Evolutionary conservation across 1,140 invertebrate species (phyloP), one percentile per base, ranked within the genome.

Genomic region (Achroia grisella): DNA sequence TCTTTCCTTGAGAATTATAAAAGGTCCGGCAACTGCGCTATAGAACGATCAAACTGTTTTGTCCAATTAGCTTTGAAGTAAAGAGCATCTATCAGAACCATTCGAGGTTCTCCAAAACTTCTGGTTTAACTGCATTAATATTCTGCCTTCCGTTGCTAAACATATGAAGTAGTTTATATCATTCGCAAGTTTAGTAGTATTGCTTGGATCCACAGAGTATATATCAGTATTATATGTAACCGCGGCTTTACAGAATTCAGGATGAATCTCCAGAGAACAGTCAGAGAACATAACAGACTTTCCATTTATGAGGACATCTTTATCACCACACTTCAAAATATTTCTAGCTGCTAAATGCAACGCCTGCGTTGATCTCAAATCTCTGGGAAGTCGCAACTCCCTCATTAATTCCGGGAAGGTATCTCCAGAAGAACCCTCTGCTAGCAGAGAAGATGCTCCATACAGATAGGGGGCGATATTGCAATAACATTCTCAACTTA

Each of bases 61-160:
- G 87, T 79, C 93, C 93, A 95, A 5, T 67, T 74, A 8, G 91
- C 93, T 86, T 93, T 94, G 73, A 95, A 95, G 61, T 92, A 93
- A 35, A 94, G 74, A 0, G 90, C 91, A 55, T 93, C 94, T 0
- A 91, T 89, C 8, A 94, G 57, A 3, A 95, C 71, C 37, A 94
- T 61, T 49, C 80, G 72, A 92, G 90, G 46, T 89, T 73, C 10
- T 71, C 58, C 29, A 89, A 50, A 33, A 84, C 64, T 43, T 75
- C 75, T 53, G 67, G 61, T 36, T 49, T 56, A 6, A 84, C 67
- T 28, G 70, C 69, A 34, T 77, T 58, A 59, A 48, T 10, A 84
- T 82, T 46, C 44, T 62, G 0, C 80, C 76, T 44, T 77, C 74
- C 29, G 78, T 84, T 4, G 73, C 71, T 4, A 71, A 27, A 43